Percentiles rank a stretch among this genome's conserved stretches.
Conservation (phyloP, 2,888 invertebrate species). For the Ochropleura leucogaster region DNA sequence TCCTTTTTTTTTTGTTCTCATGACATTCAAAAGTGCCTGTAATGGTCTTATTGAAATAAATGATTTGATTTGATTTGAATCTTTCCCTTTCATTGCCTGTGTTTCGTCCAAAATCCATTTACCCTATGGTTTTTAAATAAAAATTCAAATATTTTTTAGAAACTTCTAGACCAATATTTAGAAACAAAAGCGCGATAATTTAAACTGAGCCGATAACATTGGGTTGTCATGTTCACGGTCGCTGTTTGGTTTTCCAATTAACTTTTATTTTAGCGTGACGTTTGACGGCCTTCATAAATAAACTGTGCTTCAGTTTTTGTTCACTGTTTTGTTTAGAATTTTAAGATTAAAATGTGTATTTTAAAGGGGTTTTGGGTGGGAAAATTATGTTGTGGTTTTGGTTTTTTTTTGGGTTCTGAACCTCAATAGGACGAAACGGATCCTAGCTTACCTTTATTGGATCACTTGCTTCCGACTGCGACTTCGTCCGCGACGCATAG, state of each 20-base stretch:
- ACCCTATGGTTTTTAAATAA: neutral
- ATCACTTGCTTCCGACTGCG: too few species aligned
- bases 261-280: slow-evolving; percentile 50
- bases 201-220: slow-evolving; percentile 42
- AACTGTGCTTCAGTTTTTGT: slow-evolving; percentile 1
- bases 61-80: too few species aligned
- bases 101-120: neutral
- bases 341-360: neutral
- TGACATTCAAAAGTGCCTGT: too few species aligned
- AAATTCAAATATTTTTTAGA: slow-evolving; percentile 11
- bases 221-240: slow-evolving; percentile 41
- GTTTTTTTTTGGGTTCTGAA: neutral
- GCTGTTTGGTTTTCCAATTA: slow-evolving; percentile 50
- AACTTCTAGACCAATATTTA: slow-evolving; percentile 21
- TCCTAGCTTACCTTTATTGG: too few species aligned
- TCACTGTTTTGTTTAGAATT: slow-evolving; percentile 34
- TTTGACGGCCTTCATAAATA: slow-evolving; percentile 32
- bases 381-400: accelerated
- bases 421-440: too few species aligned
- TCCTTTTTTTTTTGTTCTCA: too few species aligned
- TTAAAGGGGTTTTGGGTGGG: neutral
- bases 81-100: neutral
- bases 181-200: slow-evolving; percentile 48
- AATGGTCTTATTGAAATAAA: too few species aligned
- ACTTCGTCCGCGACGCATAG: too few species aligned